Percentiles rank a stretch among this genome's conserved stretches.
Conservation (phyloP, 2,888 invertebrate genomes). For the Ormyrus pomaceus region DNA sequence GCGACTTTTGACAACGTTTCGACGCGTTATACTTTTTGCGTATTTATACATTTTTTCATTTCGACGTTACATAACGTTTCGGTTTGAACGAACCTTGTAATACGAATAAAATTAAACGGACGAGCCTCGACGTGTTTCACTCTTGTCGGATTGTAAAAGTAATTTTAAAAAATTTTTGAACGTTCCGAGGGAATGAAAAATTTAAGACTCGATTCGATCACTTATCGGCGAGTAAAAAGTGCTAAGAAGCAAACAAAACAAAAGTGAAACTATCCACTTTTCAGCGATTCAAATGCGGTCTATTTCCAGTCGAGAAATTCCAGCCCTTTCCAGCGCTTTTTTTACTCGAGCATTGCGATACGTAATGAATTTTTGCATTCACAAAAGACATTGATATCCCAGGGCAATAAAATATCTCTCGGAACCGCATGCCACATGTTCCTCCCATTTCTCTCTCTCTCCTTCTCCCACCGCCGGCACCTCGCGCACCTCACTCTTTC, state of each 20-base stretch:
- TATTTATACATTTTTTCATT: too few relatives aligned
- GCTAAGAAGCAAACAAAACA: too few relatives aligned
- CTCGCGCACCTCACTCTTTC: background rate
- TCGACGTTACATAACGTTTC: too few relatives aligned
- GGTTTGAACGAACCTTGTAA: too few relatives aligned
- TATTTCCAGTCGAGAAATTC: constrained; percentile 46
- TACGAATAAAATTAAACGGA: too few relatives aligned
- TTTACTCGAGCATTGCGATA: constrained; percentile 37
- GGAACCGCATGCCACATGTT: constrained; percentile 46
- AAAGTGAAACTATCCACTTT: background rate
- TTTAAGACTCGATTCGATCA: background rate
- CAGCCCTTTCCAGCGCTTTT: constrained; percentile 22
- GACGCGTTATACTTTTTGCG: too few relatives aligned
- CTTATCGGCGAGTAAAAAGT: too few relatives aligned
- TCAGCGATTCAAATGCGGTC: constrained; percentile 20
- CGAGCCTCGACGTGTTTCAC: too few relatives aligned
- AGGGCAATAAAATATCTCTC: constrained; percentile 57
- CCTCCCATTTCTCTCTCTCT: constrained; percentile 34
- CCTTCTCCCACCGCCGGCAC: background rate
- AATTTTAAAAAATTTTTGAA: constrained; percentile 10
- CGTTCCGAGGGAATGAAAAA: background rate
- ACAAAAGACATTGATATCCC: constrained; percentile 53
- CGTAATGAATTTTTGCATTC: constrained; percentile 52
- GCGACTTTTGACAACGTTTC: too few relatives aligned
- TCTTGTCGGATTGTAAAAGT: background rate